A percentile compares a stretch with the other conserved stretches of the same genome.
Evolutionary conservation across 2,888 invertebrate species (phyloP).

Genomic region (Belgica antarctica): DNA sequence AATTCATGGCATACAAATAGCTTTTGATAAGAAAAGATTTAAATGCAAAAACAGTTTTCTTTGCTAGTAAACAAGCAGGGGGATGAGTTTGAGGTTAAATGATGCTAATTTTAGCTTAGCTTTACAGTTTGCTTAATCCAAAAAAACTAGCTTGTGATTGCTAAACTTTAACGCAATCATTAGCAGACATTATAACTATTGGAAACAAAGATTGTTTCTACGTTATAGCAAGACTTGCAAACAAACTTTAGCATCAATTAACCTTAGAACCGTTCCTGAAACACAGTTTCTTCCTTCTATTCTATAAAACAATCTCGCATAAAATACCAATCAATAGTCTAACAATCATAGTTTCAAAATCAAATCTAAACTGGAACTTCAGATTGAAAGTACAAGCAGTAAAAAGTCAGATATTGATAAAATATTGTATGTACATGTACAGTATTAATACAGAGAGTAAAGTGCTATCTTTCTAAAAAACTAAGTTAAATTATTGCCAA

Average conservation of each 20-base stretch:
- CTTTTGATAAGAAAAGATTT: constrained; percentile 16
- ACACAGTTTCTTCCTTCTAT: neutral
- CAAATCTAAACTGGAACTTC: neutral
- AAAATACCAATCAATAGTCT: constrained; percentile 6
- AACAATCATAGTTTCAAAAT: neutral
- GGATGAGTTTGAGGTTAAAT: too few relatives aligned
- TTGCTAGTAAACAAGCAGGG: neutral
- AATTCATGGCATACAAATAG: neutral
- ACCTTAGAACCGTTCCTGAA: too few relatives aligned
- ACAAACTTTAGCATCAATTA: neutral
- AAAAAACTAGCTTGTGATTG: too few relatives aligned
- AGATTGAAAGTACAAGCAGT: constrained; percentile 1
- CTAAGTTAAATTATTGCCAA: constrained; percentile 41
- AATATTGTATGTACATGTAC: constrained; percentile 44
- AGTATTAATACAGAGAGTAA: constrained; percentile 32
- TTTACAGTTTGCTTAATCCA: too few relatives aligned
- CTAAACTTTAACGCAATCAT: too few relatives aligned
- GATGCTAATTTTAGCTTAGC: too few relatives aligned
- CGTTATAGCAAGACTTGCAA: too few relatives aligned
- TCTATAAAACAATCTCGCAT: neutral
- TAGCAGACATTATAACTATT: too few relatives aligned
- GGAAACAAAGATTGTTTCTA: too few relatives aligned
- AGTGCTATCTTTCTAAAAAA: neutral
- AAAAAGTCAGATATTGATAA: constrained; percentile 41
- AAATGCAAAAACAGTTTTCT: constrained; percentile 16